Base-by-base conservation (phyloP, 2,888 invertebrate species). In the Drosophila pseudotalamancana region DNA sequence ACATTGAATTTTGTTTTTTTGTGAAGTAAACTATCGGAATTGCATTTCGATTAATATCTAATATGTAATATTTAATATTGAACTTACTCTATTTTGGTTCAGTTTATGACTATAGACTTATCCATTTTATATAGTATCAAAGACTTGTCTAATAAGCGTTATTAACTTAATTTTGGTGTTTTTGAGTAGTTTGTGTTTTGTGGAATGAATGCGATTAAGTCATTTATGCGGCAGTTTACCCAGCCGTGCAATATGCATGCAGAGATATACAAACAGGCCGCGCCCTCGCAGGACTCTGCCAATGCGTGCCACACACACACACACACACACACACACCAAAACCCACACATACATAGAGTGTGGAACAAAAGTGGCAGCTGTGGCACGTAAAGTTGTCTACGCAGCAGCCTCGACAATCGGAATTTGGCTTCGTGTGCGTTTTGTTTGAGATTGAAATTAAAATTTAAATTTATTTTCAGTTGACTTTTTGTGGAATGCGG, bases 381-480 rank as follows among this genome's bases (percentile, higher is more conserved):
- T 45, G 75, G 62, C 72, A 62, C 66, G 66, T 75, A 65, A 75
- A 66, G 79, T 70, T 85, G 85, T 68, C 82, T 78, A 82, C 82
- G 79, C 83, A 80, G 79, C 85, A 66, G 51, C 61, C 42, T 54
- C 54, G 31, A 32, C 65, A 34, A 48, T 59, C 32, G 35, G 42
- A 50, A 76, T 65, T 76, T 66, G 68, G 72, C 83, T 69, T 82
- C 76, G 61, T 63, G 54, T 31, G 51, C 51, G 31, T 21, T 46
- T 69, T 71, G 62, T 71, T n/a, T 66, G 66, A 76, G 85, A 84
- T 84, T 87, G 68, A 87, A 87, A 83, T 87, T 81, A 87, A 87
- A 83, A 77, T 86, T 83, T 57, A 73, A 86, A 83, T 87, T 81
- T 87, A 84, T 87, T 80, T 87, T 62, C 66, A 73, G 73, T 72